Evolutionary conservation across 2,888 invertebrate species (phyloP), one percentile per base, ranked within the genome.

Genomic region (Eudasyphora cyanicolor): DNA sequence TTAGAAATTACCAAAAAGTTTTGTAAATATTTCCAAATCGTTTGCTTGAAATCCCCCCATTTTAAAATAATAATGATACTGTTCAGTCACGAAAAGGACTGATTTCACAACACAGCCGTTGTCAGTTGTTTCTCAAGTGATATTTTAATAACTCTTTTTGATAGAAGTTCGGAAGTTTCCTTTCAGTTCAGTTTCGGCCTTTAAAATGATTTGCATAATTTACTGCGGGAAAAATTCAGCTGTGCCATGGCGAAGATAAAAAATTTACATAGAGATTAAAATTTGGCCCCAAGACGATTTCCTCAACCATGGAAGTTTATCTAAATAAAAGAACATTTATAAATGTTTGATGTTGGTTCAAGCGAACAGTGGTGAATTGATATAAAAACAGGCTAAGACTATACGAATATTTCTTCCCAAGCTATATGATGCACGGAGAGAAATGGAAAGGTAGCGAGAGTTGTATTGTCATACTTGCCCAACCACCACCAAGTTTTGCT

Each of bases 181-280:
- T 57, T 27, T 57, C 57, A 2, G 54, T 24, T 38, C 12, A 12
- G 24, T 27, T 27, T 12, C 14, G 14, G 57, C 21, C 64, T 71
- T 76, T 79, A 38, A 75, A 83, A 75, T 80, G 74, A 80, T 83
- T 83, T 83, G 80, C 83, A 83, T 83, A 80, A 83, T 60, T 80
- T 71, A 67, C 60, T 76, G 14, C 42, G 45, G 24, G 42, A 17
- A 21, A 79, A 75, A 76, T 79, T 76, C 78, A 54, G 76, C 51
- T 64, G 64, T 80, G 64, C 57, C 74, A 45, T 17, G 69, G 42
- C 29, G 32, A 19, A 80, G 70, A 82, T 76, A 74, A 82, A 79
- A 83, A 83, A 83, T 83, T 83, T 83, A 80, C 83, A 83, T 83
- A 83, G 69, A 78, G 79, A 83, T 80, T 83, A 83, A 80, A 77